Conservation (phyloP, 2,113 vertebrate species). For the Ochotona curzoniae region DNA sequence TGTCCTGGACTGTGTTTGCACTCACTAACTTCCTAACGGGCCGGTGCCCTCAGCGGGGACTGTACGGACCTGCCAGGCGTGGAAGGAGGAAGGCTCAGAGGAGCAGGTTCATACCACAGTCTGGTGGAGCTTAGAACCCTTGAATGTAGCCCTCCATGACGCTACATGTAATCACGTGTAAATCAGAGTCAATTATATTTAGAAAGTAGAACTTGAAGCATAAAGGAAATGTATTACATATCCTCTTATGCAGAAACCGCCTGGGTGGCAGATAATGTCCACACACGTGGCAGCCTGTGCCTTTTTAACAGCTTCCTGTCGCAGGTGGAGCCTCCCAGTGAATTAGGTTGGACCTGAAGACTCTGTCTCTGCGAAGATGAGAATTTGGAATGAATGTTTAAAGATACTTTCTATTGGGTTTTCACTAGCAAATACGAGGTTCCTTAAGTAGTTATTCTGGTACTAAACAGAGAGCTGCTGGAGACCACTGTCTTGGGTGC, state of each 20-base stretch:
- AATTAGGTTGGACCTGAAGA: background rate
- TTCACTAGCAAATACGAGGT: background rate
- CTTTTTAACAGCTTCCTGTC: background rate
- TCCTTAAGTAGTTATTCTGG: background rate
- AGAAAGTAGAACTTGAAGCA: background rate
- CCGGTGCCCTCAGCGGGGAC: background rate
- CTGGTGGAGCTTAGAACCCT: background rate
- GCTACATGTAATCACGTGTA: background rate
- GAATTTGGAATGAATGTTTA: background rate
- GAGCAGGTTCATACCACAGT: background rate
- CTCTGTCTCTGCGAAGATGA: background rate
- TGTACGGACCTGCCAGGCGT: too few relatives aligned
- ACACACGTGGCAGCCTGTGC: too few relatives aligned
- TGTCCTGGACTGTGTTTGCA: too few relatives aligned
- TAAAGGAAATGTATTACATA: background rate
- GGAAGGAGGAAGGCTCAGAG: background rate
- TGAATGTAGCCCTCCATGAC: background rate
- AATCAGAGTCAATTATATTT: constrained; percentile 32
- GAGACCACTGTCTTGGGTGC: background rate
- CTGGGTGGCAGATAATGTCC: background rate
- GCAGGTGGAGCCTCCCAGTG: background rate
- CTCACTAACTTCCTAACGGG: background rate
- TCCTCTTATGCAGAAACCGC: background rate
- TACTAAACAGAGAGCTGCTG: background rate
- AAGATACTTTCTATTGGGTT: background rate